Conservation (phyloP, 2,113 vertebrate genomes). For the Dolichotis patagonum region DNA sequence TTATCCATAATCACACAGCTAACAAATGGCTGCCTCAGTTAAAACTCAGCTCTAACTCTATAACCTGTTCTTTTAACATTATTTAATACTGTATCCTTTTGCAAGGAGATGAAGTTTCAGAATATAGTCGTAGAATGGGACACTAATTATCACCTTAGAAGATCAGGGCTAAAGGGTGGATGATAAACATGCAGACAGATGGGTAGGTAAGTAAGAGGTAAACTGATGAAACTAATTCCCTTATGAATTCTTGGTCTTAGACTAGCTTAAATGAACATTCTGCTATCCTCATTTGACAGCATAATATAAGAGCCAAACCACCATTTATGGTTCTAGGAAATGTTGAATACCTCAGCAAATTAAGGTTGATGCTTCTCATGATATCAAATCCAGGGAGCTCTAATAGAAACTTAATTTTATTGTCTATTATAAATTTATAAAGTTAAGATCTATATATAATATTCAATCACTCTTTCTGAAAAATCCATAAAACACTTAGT, state of each 20-base stretch:
- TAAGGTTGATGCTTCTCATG: neutral
- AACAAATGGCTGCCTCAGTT: neutral
- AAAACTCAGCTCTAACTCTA: neutral
- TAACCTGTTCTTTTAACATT: neutral
- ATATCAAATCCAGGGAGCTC: neutral
- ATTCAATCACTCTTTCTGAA: constrained; percentile 19
- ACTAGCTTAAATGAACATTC: neutral
- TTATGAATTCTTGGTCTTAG: neutral
- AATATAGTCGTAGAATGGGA: neutral
- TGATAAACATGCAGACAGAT: neutral
- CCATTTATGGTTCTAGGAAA: neutral
- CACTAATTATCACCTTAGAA: neutral
- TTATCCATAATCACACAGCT: neutral
- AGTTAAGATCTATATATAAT: neutral
- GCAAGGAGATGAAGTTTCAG: neutral
- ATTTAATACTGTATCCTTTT: neutral
- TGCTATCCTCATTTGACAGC: neutral
- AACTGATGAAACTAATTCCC: neutral
- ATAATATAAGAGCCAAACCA: neutral
- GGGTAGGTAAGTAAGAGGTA: neutral
- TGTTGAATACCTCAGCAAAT: neutral
- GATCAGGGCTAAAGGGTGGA: neutral
- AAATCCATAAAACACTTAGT: neutral
- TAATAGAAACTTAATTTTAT: constrained; percentile 22
- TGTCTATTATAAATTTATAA: neutral